A percentile compares a stretch with the other conserved stretches of the same genome.
Conservation (phyloP, 2,797 vertebrate species). For the Trachurus trachurus region DNA sequence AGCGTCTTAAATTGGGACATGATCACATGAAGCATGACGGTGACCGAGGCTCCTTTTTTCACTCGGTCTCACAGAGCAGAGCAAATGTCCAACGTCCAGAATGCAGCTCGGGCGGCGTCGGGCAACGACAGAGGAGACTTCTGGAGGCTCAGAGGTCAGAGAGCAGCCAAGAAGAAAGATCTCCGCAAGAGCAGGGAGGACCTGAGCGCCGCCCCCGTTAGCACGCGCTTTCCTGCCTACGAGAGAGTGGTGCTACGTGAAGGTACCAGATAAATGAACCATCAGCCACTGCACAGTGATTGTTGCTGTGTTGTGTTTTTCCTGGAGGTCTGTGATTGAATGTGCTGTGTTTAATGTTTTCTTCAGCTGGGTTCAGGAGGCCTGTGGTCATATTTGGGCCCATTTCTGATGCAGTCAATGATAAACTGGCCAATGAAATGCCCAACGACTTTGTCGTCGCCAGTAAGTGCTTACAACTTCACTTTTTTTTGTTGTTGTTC, state of each 20-base stretch:
- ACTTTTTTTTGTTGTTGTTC: background rate
- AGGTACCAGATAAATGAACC: slow-evolving; percentile 77
- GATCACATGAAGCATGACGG: background rate
- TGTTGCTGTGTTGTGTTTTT: background rate
- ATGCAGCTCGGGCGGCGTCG: slow-evolving; percentile 89
- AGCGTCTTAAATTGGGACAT: background rate
- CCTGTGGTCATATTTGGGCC: slow-evolving; percentile 97
- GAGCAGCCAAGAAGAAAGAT: slow-evolving; percentile 95
- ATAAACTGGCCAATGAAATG: slow-evolving; percentile 91
- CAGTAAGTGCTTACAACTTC: slow-evolving; percentile 87
- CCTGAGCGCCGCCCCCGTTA: slow-evolving; percentile 85
- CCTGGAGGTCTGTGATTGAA: background rate
- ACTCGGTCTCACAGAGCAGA: slow-evolving; percentile 89
- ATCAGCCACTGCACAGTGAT: background rate
- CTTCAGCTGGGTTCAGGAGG: slow-evolving; percentile 94
- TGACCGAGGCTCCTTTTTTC: background rate
- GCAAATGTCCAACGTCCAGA: slow-evolving; percentile 97
- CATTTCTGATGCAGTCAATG: slow-evolving; percentile 94
- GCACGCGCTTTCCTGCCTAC: slow-evolving; percentile 95
- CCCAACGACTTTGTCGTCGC: slow-evolving; percentile 92
- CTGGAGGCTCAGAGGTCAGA: slow-evolving; percentile 96
- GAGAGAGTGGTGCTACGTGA: slow-evolving; percentile 95
- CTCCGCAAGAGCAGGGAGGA: slow-evolving; percentile 96
- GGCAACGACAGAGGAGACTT: slow-evolving; percentile 95
- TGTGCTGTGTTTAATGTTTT: background rate